phyloP scores from a whole-genome alignment of 2,797 vertebrate genomes.

The Cyprinodon diabolis region DNA sequence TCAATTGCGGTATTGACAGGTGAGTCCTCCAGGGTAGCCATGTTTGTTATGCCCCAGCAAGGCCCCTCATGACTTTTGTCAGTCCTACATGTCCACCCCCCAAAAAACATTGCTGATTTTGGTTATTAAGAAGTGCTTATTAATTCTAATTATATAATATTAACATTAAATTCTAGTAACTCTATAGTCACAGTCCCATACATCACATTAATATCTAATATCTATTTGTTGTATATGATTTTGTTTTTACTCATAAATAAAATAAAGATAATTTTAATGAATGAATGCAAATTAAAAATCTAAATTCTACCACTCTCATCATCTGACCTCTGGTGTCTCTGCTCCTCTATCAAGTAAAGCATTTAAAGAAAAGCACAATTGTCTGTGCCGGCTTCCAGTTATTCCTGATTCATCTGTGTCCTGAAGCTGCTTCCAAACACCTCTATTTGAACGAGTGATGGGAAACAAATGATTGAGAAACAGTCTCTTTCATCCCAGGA shows the following conservation, averaged over 20 bases:
- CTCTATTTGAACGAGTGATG: conserved; percentile 25
- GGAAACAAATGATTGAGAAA: conserved; percentile 52
- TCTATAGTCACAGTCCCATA: too few relatives aligned
- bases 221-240: too few relatives aligned
- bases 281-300: not conserved
- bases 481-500: conserved; percentile 65
- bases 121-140: too few relatives aligned
- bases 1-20: too few relatives aligned
- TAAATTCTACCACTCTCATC: not conserved
- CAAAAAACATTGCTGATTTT: too few relatives aligned
- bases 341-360: not conserved
- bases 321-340: not conserved
- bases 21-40: too few relatives aligned
- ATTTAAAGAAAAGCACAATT: not conserved
- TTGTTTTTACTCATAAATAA: not conserved
- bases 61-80: too few relatives aligned
- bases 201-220: too few relatives aligned
- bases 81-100: too few relatives aligned
- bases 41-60: too few relatives aligned
- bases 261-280: not conserved
- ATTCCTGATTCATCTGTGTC: conserved; percentile 1
- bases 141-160: too few relatives aligned
- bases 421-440: conserved; percentile 10
- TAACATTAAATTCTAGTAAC: too few relatives aligned
- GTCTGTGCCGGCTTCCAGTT: not conserved